phyloP scores from a whole-genome alignment of 2,797 vertebrate genomes.

The Gallirallus australis region DNA sequence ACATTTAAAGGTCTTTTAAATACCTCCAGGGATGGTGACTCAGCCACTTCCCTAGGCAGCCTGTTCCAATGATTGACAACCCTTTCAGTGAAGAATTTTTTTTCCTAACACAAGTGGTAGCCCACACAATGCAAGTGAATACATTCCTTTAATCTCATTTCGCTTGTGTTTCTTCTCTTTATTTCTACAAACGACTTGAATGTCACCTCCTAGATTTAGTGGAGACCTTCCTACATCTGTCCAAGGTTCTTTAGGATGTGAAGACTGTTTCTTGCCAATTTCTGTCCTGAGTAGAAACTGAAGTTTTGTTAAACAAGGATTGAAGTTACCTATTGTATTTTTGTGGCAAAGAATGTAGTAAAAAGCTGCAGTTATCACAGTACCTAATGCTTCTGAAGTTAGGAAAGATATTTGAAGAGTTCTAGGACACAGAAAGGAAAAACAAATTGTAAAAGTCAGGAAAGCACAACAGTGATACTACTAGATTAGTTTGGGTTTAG shows the following conservation, averaged over 20 bases:
- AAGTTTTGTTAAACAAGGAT: background rate
- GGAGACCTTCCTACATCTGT: background rate
- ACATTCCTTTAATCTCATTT: background rate
- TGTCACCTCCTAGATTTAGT: background rate
- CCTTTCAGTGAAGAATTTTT: background rate
- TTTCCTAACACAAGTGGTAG: background rate
- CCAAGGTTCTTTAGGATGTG: background rate
- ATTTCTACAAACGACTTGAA: background rate
- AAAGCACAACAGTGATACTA: background rate
- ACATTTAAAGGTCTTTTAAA: too few species aligned
- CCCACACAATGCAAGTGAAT: background rate
- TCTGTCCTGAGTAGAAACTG: background rate
- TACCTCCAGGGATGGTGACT: too few species aligned
- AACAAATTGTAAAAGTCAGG: background rate
- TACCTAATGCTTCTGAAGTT: background rate
- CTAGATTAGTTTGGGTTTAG: too few species aligned
- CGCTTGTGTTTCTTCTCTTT: background rate
- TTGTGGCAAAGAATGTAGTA: background rate
- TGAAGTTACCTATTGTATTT: background rate
- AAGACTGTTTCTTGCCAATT: background rate
- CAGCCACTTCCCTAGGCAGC: background rate
- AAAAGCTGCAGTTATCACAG: background rate
- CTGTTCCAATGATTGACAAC: background rate
- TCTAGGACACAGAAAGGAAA: background rate
- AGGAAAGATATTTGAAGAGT: background rate